Conservation (phyloP, 2,888 invertebrate species). For the Urechis unicinctus region DNA sequence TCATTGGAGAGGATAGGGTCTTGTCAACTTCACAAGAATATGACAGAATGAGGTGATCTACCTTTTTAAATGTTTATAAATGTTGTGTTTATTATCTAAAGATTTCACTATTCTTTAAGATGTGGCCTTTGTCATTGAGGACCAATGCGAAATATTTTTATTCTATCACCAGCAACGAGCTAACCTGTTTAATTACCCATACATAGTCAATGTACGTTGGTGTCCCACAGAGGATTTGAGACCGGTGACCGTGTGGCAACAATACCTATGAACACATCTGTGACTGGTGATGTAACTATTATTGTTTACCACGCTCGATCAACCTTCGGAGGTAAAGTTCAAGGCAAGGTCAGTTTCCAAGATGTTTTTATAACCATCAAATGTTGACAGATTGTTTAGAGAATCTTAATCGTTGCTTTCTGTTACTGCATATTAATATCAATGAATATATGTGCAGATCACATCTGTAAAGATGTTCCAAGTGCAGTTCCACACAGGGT, state of each 20-base stretch:
- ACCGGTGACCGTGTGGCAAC: slow-evolving; percentile 9
- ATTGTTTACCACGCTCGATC: slow-evolving; percentile 73
- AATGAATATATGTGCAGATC: slow-evolving; percentile 32
- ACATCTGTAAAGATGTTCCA: slow-evolving; percentile 77
- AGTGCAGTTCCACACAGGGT: slow-evolving; percentile 84
- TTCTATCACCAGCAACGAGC: too few relatives aligned
- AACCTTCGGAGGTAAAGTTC: slow-evolving; percentile 62
- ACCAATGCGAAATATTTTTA: too few relatives aligned
- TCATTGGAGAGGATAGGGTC: slow-evolving; percentile 70
- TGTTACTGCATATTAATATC: neutral
- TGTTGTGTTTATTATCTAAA: too few relatives aligned
- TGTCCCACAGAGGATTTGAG: slow-evolving; percentile 8
- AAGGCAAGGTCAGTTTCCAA: slow-evolving; percentile 57
- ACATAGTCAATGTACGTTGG: too few relatives aligned
- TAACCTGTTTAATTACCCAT: too few relatives aligned
- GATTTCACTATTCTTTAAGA: too few relatives aligned
- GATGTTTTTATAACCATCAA: too few relatives aligned
- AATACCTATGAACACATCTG: slow-evolving; percentile 71
- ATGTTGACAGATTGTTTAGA: neutral
- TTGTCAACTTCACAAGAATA: slow-evolving; percentile 81
- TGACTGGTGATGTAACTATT: slow-evolving; percentile 79
- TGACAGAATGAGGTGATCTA: slow-evolving; percentile 70
- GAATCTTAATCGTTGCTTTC: neutral
- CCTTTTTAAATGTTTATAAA: too few relatives aligned
- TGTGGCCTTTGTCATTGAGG: too few relatives aligned